Evolutionary conservation across 1,140 invertebrate species (phyloP), one percentile per base, ranked within the genome.

Genomic region (Vollenhovia emeryi): DNA sequence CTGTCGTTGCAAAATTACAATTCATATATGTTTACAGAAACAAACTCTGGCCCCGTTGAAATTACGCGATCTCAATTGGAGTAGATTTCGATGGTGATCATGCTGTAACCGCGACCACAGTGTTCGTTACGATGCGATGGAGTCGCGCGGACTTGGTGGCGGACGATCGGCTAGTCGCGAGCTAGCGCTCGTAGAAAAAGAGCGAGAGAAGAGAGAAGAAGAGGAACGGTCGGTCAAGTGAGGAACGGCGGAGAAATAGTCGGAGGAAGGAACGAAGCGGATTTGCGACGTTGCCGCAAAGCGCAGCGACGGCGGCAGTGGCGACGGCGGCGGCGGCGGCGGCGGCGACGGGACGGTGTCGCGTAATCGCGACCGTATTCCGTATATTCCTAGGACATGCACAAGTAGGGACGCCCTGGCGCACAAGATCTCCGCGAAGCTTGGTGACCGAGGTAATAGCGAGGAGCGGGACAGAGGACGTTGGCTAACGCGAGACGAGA

Each of bases 231-330:
- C n/a, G 30, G 36, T 45, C 55, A 69, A 85, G 74, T 43, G 80
- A 82, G 30, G 59, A 60, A 79, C 40, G 43, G 66, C 71, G 76
- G 66, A 73, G 79, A 66, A 74, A 66, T n/a, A 64, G 45, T 75
- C 30, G 15, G 73, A 79, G 45, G 68, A 62, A 82, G 80, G 68
- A 43, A 82, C 52, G 68, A 69, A 73, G 84, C 69, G 86, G 85
- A 82, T 80, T 92, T 89, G 92, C 91, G 90, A 91, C 88, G 92
- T 93, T 93, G 91, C 91, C 92, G 87, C 84, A 68, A 83, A 85
- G 76, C 84, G 79, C 75, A 50, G 43, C 64, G 73, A 50, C 33
- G 73, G 79, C 84, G 79, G 84, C 59, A n/a, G n/a, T n/a, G n/a
- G 85, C 86, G 40, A 87, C 76, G 84, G 71, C 33, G 33, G 79